These are phyloP conservation scores for Camponotus vicinus DNA, from an alignment of 1,140 invertebrate genomes.

Conservation along the genomic window DNA sequence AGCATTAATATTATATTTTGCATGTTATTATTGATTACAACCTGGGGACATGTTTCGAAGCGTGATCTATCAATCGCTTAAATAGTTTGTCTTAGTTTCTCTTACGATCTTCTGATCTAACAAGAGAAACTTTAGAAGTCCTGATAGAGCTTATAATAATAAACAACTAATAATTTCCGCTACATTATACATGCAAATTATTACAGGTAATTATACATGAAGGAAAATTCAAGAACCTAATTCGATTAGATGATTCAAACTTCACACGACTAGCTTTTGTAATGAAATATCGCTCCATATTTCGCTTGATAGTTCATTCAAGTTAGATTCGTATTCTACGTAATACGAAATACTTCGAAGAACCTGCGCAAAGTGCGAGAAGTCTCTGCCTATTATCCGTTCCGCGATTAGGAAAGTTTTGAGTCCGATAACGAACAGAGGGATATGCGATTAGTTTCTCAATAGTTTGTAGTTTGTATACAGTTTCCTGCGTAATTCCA, in stretches of 20 bases:
- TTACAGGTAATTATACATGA: background rate
- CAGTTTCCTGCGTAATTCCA: slow-evolving; percentile 53
- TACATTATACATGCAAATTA: slow-evolving; percentile 30
- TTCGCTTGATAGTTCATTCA: slow-evolving; percentile 11
- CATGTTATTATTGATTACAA: slow-evolving; percentile 51
- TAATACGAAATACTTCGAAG: slow-evolving; percentile 15
- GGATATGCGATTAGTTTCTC: slow-evolving; percentile 57
- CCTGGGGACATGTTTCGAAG: slow-evolving; percentile 9
- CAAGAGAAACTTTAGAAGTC: background rate
- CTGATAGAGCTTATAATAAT: background rate
- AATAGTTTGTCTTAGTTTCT: slow-evolving; percentile 50
- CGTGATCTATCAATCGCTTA: slow-evolving; percentile 41
- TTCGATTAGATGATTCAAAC: slow-evolving; percentile 15
- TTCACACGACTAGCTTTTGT: background rate
- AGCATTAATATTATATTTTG: background rate
- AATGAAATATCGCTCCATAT: slow-evolving; percentile 2
- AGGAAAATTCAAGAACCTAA: slow-evolving; percentile 13
- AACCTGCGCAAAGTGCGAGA: slow-evolving; percentile 17
- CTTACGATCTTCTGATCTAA: slow-evolving; percentile 8
- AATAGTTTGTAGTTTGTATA: slow-evolving; percentile 60
- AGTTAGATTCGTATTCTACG: background rate
- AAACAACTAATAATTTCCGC: slow-evolving; percentile 23
- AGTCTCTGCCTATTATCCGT: slow-evolving; percentile 53
- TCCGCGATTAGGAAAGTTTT: slow-evolving; percentile 57
- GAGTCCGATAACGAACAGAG: slow-evolving; percentile 48